Conservation (phyloP, 2,888 invertebrate species). For the Acrobasis repandana region DNA sequence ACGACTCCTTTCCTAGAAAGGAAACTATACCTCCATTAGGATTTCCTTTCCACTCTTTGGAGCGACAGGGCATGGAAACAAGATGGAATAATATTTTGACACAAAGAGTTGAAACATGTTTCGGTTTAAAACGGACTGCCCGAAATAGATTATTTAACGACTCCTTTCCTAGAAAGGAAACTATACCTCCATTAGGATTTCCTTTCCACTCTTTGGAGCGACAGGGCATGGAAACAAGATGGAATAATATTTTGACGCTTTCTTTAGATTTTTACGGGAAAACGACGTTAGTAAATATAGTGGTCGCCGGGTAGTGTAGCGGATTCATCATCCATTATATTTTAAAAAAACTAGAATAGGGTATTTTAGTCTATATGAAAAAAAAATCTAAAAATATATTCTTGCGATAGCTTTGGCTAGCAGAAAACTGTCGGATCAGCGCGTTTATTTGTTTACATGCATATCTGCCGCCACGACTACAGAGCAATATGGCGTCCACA, state of each 20-base stretch:
- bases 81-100: too few relatives aligned
- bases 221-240: slow-evolving; percentile 42
- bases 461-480: too few relatives aligned
- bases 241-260: slow-evolving; percentile 25
- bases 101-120: slow-evolving; percentile 17
- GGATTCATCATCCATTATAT: too few relatives aligned
- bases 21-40: slow-evolving; percentile 55
- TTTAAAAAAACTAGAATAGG: too few relatives aligned
- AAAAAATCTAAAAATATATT: too few relatives aligned
- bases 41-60: slow-evolving; percentile 51
- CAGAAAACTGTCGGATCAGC: too few relatives aligned
- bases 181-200: slow-evolving; percentile 54
- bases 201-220: slow-evolving; percentile 47
- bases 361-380: too few relatives aligned
- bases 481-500: too few relatives aligned
- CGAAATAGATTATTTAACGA: slow-evolving; percentile 32
- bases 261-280: background rate
- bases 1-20: slow-evolving; percentile 47
- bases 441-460: too few relatives aligned
- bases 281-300: background rate
- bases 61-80: too few relatives aligned
- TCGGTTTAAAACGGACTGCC: background rate
- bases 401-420: too few relatives aligned
- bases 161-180: slow-evolving; percentile 53
- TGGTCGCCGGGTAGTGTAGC: background rate